A percentile compares a stretch with the other conserved stretches of the same genome.
Conservation (phyloP, 2,888 invertebrate species). For the Neoaliturus tenellus region DNA sequence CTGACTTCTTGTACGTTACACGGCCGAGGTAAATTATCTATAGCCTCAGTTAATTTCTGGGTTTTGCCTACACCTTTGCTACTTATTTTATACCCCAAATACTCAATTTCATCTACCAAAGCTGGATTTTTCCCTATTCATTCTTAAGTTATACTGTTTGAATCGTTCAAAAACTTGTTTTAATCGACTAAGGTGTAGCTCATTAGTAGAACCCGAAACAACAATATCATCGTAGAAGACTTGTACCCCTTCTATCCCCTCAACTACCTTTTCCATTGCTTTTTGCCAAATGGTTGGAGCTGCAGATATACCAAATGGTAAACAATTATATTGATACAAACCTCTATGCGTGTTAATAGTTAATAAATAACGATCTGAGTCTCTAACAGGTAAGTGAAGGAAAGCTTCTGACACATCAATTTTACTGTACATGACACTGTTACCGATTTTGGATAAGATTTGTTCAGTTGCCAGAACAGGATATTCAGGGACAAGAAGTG, state of each 20-base stretch:
- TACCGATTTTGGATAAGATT: background rate
- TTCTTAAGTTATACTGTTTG: background rate
- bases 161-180: background rate
- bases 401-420: background rate
- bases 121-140: background rate
- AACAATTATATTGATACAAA: background rate
- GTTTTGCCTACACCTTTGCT: background rate
- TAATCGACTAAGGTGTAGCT: background rate
- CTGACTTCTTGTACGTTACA: background rate
- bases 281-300: background rate
- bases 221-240: background rate
- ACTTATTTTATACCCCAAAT: background rate
- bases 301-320: background rate
- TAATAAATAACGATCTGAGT: background rate
- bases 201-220: background rate
- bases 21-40: background rate
- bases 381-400: background rate
- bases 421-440: background rate
- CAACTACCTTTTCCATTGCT: background rate
- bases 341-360: background rate
- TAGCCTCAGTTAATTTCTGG: background rate
- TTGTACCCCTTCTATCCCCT: background rate
- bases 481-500: background rate
- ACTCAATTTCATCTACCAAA: background rate
- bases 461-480: background rate